Conservation (phyloP, 2,888 invertebrate genomes). For the Drosophila subquinaria region DNA sequence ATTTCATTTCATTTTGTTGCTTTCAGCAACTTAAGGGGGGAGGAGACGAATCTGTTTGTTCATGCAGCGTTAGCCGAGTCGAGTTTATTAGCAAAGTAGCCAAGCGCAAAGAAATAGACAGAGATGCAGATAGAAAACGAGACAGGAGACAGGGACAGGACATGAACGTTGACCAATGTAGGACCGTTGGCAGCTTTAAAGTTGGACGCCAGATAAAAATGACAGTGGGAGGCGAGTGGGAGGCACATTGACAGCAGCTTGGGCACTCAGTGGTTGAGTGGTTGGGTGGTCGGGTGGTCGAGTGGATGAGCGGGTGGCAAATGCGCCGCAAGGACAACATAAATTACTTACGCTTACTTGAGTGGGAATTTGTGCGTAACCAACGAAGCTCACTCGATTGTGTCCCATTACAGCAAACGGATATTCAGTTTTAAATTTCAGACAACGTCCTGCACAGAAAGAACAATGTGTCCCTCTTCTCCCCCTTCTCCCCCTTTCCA, state of each 20-base stretch:
- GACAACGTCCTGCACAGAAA: conserved; percentile 58
- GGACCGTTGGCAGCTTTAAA: conserved; percentile 70
- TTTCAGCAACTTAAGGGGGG: conserved; percentile 44
- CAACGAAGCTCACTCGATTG: conserved; percentile 79
- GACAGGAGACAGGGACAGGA: conserved; percentile 31
- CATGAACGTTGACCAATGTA: conserved; percentile 59
- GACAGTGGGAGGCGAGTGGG: background rate
- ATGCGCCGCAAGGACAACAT: conserved; percentile 80
- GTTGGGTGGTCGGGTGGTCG: background rate
- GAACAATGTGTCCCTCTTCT: conserved; percentile 40
- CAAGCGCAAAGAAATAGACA: conserved; percentile 68
- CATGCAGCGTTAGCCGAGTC: conserved; percentile 37
- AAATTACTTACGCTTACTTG: conserved; percentile 84
- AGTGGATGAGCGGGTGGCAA: conserved; percentile 22
- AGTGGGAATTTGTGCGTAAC: conserved; percentile 83
- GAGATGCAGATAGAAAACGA: conserved; percentile 6
- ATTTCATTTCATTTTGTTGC: conserved; percentile 77
- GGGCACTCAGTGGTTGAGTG: conserved; percentile 13
- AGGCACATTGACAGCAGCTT: conserved; percentile 37
- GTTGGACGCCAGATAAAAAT: conserved; percentile 75
- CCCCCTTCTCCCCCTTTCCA: background rate
- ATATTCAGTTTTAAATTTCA: conserved; percentile 77
- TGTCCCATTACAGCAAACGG: conserved; percentile 79
- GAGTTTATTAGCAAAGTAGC: conserved; percentile 80
- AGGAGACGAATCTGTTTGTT: conserved; percentile 12